A percentile compares a stretch with the other conserved stretches of the same genome.
phyloP scores from a whole-genome alignment of 1,140 invertebrate genomes.

The Formica selysi region DNA sequence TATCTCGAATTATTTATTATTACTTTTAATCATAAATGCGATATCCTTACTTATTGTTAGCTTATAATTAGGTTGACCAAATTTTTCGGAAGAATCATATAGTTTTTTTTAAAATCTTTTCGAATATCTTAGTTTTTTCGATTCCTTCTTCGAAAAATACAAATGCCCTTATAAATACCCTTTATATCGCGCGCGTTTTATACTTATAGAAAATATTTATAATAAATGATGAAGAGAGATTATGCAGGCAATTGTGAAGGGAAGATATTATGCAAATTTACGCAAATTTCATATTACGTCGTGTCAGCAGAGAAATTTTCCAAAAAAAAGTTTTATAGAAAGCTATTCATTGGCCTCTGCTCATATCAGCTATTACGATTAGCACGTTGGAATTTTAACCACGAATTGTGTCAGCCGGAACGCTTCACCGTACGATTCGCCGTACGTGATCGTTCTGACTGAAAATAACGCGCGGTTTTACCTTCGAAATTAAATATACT shows the following conservation, averaged over 20 bases:
- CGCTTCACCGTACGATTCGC: slow-evolving; percentile 34
- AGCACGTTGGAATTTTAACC: slow-evolving; percentile 42
- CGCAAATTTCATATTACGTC: background rate
- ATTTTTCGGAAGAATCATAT: background rate
- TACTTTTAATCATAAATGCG: background rate
- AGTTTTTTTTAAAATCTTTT: background rate
- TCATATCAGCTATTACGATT: slow-evolving; percentile 32
- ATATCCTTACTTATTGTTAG: background rate
- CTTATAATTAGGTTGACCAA: background rate
- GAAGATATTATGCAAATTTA: background rate
- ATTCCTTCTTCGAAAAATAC: background rate
- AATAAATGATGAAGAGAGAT: background rate
- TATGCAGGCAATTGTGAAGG: too few relatives aligned
- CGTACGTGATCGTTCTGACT: slow-evolving; percentile 43
- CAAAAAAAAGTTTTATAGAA: background rate
- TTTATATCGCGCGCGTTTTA: background rate
- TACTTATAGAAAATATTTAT: background rate
- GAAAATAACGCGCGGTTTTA: slow-evolving; percentile 43
- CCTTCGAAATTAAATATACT: slow-evolving; percentile 52
- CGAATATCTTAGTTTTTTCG: background rate
- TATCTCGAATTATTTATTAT: slow-evolving; percentile 2
- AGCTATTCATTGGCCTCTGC: background rate
- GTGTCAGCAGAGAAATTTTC: background rate
- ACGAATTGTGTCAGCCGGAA: slow-evolving; percentile 40
- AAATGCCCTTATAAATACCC: background rate